Percentiles rank a stretch among this genome's conserved stretches.
phyloP scores from a whole-genome alignment of 2,888 invertebrate genomes.

The Chymomyza caudatula region DNA sequence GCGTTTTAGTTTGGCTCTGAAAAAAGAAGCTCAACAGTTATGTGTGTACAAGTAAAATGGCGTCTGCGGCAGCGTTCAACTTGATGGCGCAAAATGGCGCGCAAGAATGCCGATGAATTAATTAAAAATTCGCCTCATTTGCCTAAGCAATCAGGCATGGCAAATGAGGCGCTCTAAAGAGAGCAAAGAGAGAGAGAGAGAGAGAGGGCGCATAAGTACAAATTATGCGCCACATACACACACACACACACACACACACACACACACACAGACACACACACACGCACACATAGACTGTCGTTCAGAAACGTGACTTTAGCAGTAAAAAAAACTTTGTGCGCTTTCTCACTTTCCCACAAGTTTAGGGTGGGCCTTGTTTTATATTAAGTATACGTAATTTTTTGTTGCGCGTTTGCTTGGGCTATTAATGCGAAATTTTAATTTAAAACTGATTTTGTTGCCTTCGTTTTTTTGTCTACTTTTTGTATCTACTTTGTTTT shows the following conservation, averaged over 20 bases:
- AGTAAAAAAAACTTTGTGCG: slow-evolving; percentile 25
- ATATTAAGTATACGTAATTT: slow-evolving; percentile 2
- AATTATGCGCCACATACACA: slow-evolving; percentile 47
- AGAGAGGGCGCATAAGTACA: slow-evolving; percentile 25
- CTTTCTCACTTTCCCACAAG: slow-evolving; percentile 26
- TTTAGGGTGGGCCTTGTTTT: slow-evolving; percentile 14
- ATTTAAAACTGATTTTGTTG: slow-evolving; percentile 56
- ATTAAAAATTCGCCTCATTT: slow-evolving; percentile 70
- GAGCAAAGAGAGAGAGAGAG: background rate
- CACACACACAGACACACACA: background rate
- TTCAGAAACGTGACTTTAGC: slow-evolving; percentile 61
- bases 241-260: background rate
- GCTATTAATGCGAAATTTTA: slow-evolving; percentile 47
- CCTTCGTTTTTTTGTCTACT: slow-evolving; percentile 1
- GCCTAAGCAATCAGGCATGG: slow-evolving; percentile 56
- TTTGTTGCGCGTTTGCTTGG: slow-evolving; percentile 9
- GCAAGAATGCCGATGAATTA: slow-evolving; percentile 53
- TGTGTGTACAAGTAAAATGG: background rate
- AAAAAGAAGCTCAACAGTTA: slow-evolving; percentile 34
- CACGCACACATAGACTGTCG: background rate
- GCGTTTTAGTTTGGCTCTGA: background rate
- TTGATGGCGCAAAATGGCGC: background rate
- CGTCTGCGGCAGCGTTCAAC: background rate
- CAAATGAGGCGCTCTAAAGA: slow-evolving; percentile 13
- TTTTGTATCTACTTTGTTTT: slow-evolving; percentile 2